Base-by-base conservation (phyloP, 2,888 invertebrate species). In the Orchestes rusci region DNA sequence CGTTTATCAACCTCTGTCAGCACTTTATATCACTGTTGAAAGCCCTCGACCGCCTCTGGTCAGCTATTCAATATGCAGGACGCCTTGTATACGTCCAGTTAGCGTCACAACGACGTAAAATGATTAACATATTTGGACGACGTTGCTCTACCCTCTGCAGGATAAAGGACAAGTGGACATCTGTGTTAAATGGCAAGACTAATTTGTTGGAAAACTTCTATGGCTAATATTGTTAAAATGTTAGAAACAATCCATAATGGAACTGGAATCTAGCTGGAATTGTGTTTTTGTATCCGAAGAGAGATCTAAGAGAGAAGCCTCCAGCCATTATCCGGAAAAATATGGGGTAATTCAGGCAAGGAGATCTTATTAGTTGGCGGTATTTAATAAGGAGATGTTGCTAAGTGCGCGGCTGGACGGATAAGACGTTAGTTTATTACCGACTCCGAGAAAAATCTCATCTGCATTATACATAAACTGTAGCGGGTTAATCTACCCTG, bases 391-490 rank as follows among this genome's bases (percentile, higher is more conserved):
- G 67, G 62, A 67, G 67, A 65, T 66, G 67, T 65, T 63, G 63
- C 64, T 63, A 64, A 67, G 60, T 61, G 60, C 56, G 60, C 57
- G 56, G 53, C 56, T n/a, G n/a, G 61, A 60, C 58, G 67, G 65
- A 67, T 67, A 66, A 67, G 63, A 57, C 63, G 61, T 54, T 59
- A 65, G 56, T 67, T 66, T 66, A 66, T 62, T 60, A 57, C 62
- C 59, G 58, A 59, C 62, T 60, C 63, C 65, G 63, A 63, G 65
- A 67, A 67, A 67, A 68, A 67, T 65, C 67, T 66, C 67, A 68
- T 68, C 68, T 67, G 65, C 65, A 66, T 68, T 68, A 68, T 70
- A 67, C 68, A 69, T 70, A 69, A 70, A 70, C 43, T 47, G 39
- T 43, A 39, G 12, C 32, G 8, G 30, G 30, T 30, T 7, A 10